phyloP scores from a whole-genome alignment of 1,140 invertebrate genomes.

The Zophobas morio region DNA sequence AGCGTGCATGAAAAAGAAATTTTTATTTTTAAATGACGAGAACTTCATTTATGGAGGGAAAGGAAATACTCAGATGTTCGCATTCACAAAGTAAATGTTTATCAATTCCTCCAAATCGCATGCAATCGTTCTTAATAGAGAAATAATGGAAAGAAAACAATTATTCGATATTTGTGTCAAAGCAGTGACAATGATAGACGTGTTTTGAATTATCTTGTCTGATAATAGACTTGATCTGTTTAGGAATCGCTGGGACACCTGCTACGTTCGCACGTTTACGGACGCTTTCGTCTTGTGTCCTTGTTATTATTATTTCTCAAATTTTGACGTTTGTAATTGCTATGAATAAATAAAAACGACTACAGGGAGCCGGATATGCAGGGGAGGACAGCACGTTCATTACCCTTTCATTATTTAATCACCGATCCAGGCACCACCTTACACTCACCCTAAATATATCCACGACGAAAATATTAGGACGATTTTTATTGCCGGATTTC shows the following conservation, averaged over 20 bases:
- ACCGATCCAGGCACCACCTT: slow-evolving; percentile 30
- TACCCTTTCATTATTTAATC: slow-evolving; percentile 37
- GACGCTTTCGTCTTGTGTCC: slow-evolving; percentile 33
- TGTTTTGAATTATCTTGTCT: slow-evolving; percentile 57
- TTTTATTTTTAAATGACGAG: neutral
- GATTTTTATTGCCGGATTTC: slow-evolving; percentile 1
- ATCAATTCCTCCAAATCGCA: slow-evolving; percentile 52
- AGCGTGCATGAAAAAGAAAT: neutral
- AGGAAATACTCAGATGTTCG: slow-evolving; percentile 41
- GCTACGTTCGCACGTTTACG: slow-evolving; percentile 51
- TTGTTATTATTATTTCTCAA: slow-evolving; percentile 50
- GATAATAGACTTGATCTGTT: slow-evolving; percentile 54
- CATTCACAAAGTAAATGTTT: slow-evolving; percentile 50
- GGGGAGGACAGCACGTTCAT: slow-evolving; percentile 23
- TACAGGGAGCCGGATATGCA: neutral
- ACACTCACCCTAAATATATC: neutral
- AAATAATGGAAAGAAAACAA: slow-evolving; percentile 58
- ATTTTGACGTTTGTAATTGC: slow-evolving; percentile 50
- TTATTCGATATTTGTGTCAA: slow-evolving; percentile 57
- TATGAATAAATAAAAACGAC: slow-evolving; percentile 48
- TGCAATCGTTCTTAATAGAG: slow-evolving; percentile 54
- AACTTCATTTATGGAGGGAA: slow-evolving; percentile 2
- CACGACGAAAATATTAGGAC: neutral
- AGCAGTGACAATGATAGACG: slow-evolving; percentile 59
- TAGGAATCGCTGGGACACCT: slow-evolving; percentile 49